A percentile compares a stretch with the other conserved stretches of the same genome.
These are phyloP conservation scores for Pseudomyrmex sp. DNA, from an alignment of 1,140 invertebrate genomes.

Conservation along the genomic window DNA sequence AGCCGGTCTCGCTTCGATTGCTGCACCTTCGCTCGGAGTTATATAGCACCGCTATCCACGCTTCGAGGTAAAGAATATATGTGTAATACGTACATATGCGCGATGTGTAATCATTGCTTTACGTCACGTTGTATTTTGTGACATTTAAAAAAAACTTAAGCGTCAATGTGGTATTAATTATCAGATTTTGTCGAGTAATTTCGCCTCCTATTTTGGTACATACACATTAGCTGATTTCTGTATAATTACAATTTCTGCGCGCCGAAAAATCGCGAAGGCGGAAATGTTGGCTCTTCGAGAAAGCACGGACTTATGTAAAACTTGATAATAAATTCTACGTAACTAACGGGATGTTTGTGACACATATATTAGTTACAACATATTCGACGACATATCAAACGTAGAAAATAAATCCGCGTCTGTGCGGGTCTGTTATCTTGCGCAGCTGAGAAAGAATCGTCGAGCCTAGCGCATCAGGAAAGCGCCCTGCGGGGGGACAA, in stretches of 20 bases:
- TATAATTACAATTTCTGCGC: not conserved
- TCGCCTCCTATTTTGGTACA: not conserved
- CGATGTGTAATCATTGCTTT: conserved; percentile 27
- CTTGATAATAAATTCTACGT: conserved; percentile 18
- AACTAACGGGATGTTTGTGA: not conserved
- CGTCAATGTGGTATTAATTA: conserved; percentile 54
- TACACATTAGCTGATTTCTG: conserved; percentile 27
- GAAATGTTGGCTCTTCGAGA: not conserved
- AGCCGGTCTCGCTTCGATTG: conserved; percentile 55
- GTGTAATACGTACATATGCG: not conserved
- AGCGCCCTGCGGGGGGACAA: not conserved
- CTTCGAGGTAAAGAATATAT: not conserved
- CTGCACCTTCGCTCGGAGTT: conserved; percentile 46
- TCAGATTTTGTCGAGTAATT: conserved; percentile 25
- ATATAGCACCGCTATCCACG: conserved; percentile 9
- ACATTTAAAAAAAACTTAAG: conserved; percentile 24
- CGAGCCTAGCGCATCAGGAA: conserved; percentile 3
- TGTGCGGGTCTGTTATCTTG: not conserved
- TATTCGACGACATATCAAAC: conserved; percentile 7
- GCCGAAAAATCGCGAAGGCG: conserved; percentile 27
- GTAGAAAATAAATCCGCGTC: not conserved
- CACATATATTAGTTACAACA: not conserved
- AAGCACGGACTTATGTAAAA: conserved; percentile 22
- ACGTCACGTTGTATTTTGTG: not conserved
- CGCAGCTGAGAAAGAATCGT: not conserved